These are phyloP conservation scores for Steatornis caripensis DNA, from an alignment of 2,113 vertebrate genomes.

Conservation along the genomic window DNA sequence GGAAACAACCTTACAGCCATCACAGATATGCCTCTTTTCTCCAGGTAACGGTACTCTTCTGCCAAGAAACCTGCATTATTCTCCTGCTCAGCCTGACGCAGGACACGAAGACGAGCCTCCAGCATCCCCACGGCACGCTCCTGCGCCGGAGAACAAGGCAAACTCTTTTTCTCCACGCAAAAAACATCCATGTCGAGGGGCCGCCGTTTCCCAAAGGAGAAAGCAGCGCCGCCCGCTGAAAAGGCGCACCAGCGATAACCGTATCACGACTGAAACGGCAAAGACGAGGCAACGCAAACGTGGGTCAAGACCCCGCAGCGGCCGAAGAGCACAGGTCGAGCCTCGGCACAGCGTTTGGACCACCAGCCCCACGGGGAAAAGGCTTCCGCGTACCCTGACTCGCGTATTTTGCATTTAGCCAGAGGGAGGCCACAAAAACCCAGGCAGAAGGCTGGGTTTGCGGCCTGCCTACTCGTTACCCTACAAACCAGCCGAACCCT, in stretches of 20 bases:
- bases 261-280: accelerated
- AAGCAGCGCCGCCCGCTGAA: not conserved
- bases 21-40: not conserved
- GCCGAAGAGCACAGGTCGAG: not conserved
- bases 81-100: not conserved
- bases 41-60: too few relatives aligned
- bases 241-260: not conserved
- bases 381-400: accelerated
- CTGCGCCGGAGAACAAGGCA: not conserved
- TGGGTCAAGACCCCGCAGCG: too few relatives aligned
- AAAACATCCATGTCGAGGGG: too few relatives aligned
- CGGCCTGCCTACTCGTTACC: not conserved
- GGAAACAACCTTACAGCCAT: not conserved
- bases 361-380: not conserved
- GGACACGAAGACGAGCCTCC: not conserved
- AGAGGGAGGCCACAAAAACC: not conserved
- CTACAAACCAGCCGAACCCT: not conserved
- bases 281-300: accelerated
- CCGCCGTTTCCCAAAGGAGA: not conserved
- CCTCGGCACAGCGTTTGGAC: not conserved
- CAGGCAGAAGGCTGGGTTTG: not conserved
- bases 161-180: not conserved
- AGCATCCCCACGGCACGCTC: accelerated
- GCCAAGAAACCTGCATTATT: not conserved
- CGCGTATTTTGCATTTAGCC: accelerated